Base-by-base conservation (phyloP, 2,888 invertebrate species). In the Oxytorus armatus region DNA sequence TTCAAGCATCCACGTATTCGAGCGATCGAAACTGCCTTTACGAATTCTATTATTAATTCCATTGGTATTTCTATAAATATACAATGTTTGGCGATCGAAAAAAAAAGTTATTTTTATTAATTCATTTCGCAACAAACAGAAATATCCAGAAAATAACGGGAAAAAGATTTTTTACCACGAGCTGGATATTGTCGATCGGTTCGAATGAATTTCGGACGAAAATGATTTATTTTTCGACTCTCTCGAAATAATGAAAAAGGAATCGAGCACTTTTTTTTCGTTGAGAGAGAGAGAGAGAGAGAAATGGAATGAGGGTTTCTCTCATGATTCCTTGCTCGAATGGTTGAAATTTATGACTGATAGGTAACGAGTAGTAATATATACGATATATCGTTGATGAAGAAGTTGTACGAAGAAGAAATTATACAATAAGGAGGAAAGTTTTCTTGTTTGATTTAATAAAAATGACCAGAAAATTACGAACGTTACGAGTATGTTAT, bases 21-120 rank as follows among this genome's bases (percentile, higher is more conserved):
- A 63, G 51, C 65, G 59, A 79, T 75, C 70, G 66, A 79, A 75
- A 75, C 79, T 79, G 79, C 79, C 79, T 79, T 75, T 44, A 75
- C 53, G 42, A 70, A 51, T 75, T 72, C 75, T 61, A 18, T 68
- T 63, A 68, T 68, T 74, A 29, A 63, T 69, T 68, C 16, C n/a
- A 74, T 55, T 25, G 49, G 25, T n/a, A n/a, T 47, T 23, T 63
- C 14, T n/a, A 1, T 36, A 25, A 7, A 44, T 47, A 51, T 42
- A 23, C 18, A 16, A 14, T 10, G 36, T 14, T 23, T 14, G 44
- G 14, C 21, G 25, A 49, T 18, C 39, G n/a, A n/a, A n/a, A n/a
- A n/a, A n/a, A n/a, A n/a, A n/a, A n/a, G n/a, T n/a, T n/a, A n/a
- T n/a, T n/a, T n/a, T n/a, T n/a, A n/a, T n/a, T n/a, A n/a, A n/a